Evolutionary conservation across 2,888 invertebrate species (phyloP).

Genomic region (Synanthedon formicaeformis): DNA sequence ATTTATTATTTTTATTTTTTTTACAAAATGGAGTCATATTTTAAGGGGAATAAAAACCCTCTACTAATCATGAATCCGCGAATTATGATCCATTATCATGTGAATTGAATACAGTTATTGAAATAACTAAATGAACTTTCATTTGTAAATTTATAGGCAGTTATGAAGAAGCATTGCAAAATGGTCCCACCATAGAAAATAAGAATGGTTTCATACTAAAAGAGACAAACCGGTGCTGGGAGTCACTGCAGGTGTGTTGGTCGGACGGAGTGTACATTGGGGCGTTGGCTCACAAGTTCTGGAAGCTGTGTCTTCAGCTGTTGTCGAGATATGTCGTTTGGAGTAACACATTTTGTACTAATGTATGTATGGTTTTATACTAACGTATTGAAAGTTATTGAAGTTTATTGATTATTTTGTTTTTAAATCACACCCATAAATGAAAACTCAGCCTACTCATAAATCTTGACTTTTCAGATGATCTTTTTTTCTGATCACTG

Average conservation of each 20-base stretch:
- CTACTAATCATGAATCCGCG: no score
- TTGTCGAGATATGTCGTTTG: slow-evolving; percentile 84
- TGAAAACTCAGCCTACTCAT: slow-evolving; percentile 2
- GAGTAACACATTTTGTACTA: slow-evolving; percentile 61
- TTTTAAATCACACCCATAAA: no score
- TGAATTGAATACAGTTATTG: no score
- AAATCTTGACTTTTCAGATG: slow-evolving; percentile 5
- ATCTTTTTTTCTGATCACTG: slow-evolving; percentile 3
- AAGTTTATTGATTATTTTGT: no score
- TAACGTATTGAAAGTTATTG: background rate
- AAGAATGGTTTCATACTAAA: slow-evolving; percentile 54
- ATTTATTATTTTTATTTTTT: no score
- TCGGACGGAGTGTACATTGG: slow-evolving; percentile 81
- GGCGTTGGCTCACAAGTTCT: slow-evolving; percentile 85
- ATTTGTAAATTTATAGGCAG: slow-evolving; percentile 29
- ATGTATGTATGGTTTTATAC: slow-evolving; percentile 34
- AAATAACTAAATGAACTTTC: no score
- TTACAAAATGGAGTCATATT: no score
- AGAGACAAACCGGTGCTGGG: slow-evolving; percentile 63
- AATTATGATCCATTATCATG: no score
- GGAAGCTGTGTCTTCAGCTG: slow-evolving; percentile 89
- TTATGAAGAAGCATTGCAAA: slow-evolving; percentile 48
- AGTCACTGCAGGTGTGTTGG: slow-evolving; percentile 75
- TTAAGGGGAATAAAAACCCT: no score
- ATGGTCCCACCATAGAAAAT: slow-evolving; percentile 30